These are phyloP conservation scores for Carassius carassius DNA, from an alignment of 2,113 vertebrate genomes.

Conservation along the genomic window DNA sequence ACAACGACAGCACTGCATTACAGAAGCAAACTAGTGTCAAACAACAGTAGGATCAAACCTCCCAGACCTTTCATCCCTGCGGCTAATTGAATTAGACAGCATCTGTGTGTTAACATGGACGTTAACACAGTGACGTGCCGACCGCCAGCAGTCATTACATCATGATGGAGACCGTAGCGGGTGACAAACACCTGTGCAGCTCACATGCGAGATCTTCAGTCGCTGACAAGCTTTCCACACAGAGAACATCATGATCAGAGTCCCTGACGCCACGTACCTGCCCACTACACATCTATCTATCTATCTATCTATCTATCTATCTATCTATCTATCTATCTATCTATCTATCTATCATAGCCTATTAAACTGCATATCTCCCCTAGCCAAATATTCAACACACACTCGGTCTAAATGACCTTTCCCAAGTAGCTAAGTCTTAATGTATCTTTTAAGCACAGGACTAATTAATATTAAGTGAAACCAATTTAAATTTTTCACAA, in stretches of 20 bases:
- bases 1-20: not conserved
- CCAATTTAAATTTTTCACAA: not conserved
- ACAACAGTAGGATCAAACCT: not conserved
- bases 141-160: conserved; percentile 17
- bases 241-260: no score
- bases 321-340: not conserved
- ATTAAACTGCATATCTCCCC: not conserved
- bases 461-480: not conserved
- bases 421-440: not conserved
- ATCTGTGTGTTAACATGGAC: conserved; percentile 39
- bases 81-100: conserved; percentile 50
- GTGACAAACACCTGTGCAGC: conserved; percentile 2
- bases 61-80: conserved; percentile 11
- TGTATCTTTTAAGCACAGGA: not conserved
- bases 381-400: not conserved
- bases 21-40: not conserved
- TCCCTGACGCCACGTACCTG: no score
- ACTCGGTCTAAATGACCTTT: not conserved
- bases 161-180: not conserved
- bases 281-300: not conserved
- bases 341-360: no score
- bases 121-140: conserved; percentile 15
- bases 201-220: not conserved
- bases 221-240: not conserved
- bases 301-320: not conserved